Evolutionary conservation across 2,113 vertebrate genomes (phyloP).

Genomic region (Pterophyllum scalare): DNA sequence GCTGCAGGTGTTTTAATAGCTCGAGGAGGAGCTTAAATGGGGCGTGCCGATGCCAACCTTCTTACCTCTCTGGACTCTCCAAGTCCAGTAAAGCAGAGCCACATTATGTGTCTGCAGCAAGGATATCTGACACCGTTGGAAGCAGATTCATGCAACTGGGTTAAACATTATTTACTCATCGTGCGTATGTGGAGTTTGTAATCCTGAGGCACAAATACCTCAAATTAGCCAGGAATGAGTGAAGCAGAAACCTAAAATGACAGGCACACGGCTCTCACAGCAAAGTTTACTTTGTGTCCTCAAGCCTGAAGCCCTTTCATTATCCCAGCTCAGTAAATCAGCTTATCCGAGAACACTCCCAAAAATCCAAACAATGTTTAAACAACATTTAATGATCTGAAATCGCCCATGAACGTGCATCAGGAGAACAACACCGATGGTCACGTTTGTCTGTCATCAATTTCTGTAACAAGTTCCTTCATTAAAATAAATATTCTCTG

Average conservation of each 20-base stretch:
- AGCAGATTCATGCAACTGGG: neutral
- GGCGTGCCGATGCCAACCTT: slow-evolving; percentile 2
- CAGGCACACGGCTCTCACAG: neutral
- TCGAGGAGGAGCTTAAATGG: slow-evolving; percentile 23
- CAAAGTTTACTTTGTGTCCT: neutral
- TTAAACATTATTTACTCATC: slow-evolving; percentile 24
- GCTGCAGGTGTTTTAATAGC: slow-evolving; percentile 52
- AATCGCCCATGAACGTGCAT: neutral
- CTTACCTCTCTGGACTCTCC: slow-evolving; percentile 68
- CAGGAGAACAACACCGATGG: neutral
- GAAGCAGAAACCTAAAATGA: slow-evolving; percentile 23
- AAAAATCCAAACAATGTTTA: neutral
- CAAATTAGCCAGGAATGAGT: slow-evolving; percentile 21
- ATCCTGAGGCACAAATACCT: slow-evolving; percentile 15
- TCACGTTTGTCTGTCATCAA: too few relatives aligned
- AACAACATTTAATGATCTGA: neutral
- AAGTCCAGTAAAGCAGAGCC: neutral
- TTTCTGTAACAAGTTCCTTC: too few relatives aligned
- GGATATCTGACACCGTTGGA: slow-evolving; percentile 7
- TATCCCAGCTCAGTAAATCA: slow-evolving; percentile 4
- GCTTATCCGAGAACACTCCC: slow-evolving; percentile 1
- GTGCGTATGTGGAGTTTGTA: slow-evolving; percentile 17
- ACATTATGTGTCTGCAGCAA: neutral
- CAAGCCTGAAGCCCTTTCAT: slow-evolving; percentile 22
- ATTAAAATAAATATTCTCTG: too few relatives aligned